A percentile compares a stretch with the other conserved stretches of the same genome.
Evolutionary conservation across 2,113 vertebrate genomes (phyloP).

Genomic region (Bubo scandiacus): DNA sequence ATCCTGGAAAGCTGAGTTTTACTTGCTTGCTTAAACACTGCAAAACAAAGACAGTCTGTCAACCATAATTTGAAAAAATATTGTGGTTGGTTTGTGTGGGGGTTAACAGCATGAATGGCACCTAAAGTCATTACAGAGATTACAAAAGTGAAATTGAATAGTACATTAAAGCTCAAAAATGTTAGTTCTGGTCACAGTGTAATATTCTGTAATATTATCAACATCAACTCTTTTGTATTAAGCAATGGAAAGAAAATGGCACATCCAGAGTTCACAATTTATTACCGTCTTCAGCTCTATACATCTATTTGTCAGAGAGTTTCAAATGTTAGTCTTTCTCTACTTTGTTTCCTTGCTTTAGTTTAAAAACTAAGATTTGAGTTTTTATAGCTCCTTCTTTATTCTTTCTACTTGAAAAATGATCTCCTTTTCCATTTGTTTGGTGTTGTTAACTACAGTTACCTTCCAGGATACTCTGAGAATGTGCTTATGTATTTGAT

Average conservation of each 20-base stretch:
- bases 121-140: conserved; percentile 23
- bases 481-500: background rate
- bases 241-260: background rate
- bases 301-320: background rate
- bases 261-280: background rate
- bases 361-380: background rate
- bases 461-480: background rate
- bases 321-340: background rate
- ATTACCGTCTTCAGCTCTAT: background rate
- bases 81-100: conserved; percentile 29
- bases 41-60: conserved; percentile 25
- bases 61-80: conserved; percentile 28
- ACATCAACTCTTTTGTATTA: background rate
- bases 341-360: background rate
- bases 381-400: background rate
- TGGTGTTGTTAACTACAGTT: background rate
- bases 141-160: conserved; percentile 45
- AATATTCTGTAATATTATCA: conserved; percentile 2
- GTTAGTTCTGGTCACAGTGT: background rate
- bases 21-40: background rate
- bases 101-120: conserved; percentile 34
- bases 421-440: background rate
- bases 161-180: conserved; percentile 28
- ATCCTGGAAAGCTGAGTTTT: conserved; percentile 40
- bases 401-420: background rate